Evolutionary conservation across 2,113 vertebrate species (phyloP).

Genomic region (Cochlearius cochlearius): DNA sequence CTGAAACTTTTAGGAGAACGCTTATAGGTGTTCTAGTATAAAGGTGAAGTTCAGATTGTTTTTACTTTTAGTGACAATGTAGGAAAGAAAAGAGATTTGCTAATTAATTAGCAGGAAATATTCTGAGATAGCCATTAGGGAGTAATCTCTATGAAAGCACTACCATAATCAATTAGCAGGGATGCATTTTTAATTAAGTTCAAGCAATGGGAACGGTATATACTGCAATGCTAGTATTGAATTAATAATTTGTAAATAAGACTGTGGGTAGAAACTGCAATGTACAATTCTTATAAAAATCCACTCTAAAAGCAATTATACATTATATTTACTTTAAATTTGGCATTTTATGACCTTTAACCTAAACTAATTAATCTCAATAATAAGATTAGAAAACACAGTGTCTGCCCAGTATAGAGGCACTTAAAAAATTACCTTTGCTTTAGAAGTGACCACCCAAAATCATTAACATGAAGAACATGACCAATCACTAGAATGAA

Average conservation of each 20-base stretch:
- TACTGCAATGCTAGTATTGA: neutral
- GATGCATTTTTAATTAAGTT: constrained; percentile 58
- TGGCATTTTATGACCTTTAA: neutral
- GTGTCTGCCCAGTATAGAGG: neutral
- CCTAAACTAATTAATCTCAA: neutral
- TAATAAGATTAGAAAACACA: neutral
- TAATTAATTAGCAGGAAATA: constrained; percentile 49
- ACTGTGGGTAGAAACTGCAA: neutral
- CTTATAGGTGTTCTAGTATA: neutral
- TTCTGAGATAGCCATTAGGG: constrained; percentile 16
- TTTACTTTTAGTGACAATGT: neutral
- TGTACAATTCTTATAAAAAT: neutral
- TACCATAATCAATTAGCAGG: constrained; percentile 55
- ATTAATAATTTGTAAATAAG: constrained; percentile 47
- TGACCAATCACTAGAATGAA: neutral
- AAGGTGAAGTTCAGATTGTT: neutral
- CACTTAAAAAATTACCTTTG: neutral
- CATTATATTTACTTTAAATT: neutral
- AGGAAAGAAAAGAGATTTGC: constrained; percentile 13
- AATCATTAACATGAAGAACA: neutral
- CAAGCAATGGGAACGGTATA: constrained; percentile 24
- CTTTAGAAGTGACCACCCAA: neutral
- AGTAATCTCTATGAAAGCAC: constrained; percentile 10
- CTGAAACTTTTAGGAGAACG: neutral
- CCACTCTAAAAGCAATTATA: neutral